Evolutionary conservation across 37 sponge, comb jelly and placozoan species (phyloP).

Genomic region (Mnemiopsis leidyi): DNA sequence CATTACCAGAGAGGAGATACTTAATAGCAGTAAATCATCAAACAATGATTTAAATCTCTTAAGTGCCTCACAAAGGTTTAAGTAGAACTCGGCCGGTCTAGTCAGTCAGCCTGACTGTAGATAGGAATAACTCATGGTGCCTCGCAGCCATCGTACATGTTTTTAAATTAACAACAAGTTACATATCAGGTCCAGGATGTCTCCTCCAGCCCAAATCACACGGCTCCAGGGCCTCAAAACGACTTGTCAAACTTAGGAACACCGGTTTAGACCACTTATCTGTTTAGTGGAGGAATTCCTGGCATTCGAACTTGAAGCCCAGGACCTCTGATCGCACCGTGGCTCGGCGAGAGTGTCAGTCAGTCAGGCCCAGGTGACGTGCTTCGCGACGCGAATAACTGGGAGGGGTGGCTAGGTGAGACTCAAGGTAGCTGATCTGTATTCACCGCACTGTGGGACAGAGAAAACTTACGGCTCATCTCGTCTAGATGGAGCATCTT

Average conservation of each 20-base stretch:
- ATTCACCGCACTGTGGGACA: too few species aligned
- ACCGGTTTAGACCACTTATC: background rate
- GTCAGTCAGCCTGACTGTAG: background rate
- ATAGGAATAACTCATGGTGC: too few species aligned
- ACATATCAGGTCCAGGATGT: background rate
- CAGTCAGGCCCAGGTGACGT: too few species aligned
- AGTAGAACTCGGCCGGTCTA: background rate
- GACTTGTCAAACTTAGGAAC: background rate
- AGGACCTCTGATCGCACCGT: too few species aligned
- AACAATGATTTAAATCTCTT: background rate
- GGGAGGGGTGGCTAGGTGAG: too few species aligned
- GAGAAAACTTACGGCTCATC: too few species aligned
- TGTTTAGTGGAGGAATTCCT: background rate
- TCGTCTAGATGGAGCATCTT: too few species aligned
- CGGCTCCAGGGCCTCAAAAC: background rate
- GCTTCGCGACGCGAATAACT: too few species aligned
- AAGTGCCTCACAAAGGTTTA: background rate
- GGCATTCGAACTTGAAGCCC: too few species aligned
- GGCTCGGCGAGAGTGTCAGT: too few species aligned
- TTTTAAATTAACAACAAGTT: background rate
- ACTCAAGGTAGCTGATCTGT: too few species aligned
- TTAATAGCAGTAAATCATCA: background rate
- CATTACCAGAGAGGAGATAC: background rate
- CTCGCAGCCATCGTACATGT: background rate
- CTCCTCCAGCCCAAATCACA: background rate